These are phyloP conservation scores for Barbus barbus DNA, from an alignment of 2,113 vertebrate genomes.

Conservation along the genomic window DNA sequence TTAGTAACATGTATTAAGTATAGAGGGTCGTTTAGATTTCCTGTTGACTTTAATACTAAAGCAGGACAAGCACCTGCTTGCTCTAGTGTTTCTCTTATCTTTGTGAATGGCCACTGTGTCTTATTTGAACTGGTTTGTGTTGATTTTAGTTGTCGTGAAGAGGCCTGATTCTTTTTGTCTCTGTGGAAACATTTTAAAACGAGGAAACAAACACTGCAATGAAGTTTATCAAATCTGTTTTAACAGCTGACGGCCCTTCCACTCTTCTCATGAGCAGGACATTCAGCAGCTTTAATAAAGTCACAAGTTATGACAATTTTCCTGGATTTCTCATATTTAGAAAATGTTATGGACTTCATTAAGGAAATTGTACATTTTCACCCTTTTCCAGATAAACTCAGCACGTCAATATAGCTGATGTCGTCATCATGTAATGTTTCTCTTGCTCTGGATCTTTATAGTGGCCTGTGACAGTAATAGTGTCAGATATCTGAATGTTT, in stretches of 20 bases:
- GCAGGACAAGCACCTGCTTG: neutral
- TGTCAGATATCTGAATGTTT: neutral
- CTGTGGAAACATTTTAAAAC: constrained; percentile 54
- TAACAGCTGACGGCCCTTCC: constrained; percentile 28
- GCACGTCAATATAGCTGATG: neutral
- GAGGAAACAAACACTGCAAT: neutral
- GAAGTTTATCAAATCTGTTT: constrained; percentile 9
- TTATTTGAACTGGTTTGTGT: constrained; percentile 55
- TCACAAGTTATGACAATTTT: neutral
- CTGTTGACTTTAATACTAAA: too few relatives aligned
- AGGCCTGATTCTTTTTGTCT: constrained; percentile 62
- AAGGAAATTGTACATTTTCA: neutral
- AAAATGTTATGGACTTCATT: neutral
- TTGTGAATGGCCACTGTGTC: constrained; percentile 23
- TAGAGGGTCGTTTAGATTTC: too few relatives aligned
- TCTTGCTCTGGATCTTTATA: neutral
- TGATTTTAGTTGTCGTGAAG: constrained; percentile 34
- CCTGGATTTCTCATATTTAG: neutral
- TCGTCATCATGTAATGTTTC: neutral
- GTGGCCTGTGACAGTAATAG: neutral
- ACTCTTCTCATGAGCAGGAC: constrained; percentile 8
- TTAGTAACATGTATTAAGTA: neutral
- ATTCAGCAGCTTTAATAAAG: neutral
- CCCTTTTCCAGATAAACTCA: neutral
- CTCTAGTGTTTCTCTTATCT: neutral